A percentile compares a stretch with the other conserved stretches of the same genome.
phyloP scores from a whole-genome alignment of 2,797 vertebrate genomes.

The Neosilurus hyrtlii region DNA sequence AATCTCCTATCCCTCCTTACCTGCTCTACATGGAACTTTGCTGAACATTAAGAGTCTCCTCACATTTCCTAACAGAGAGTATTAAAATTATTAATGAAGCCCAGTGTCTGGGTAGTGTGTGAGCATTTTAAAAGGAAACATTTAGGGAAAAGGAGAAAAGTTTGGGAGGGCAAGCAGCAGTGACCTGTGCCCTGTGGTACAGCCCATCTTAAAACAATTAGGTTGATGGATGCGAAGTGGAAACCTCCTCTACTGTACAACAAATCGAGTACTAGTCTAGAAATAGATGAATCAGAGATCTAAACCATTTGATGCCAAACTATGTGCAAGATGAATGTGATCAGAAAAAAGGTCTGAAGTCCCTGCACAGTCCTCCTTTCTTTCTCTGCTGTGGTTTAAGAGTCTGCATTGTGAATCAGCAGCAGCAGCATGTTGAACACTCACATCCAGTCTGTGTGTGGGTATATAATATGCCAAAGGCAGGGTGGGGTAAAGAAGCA shows the following conservation, averaged over 20 bases:
- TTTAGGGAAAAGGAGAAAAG: no score
- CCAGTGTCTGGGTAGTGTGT: no score
- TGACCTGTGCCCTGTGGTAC: slow-evolving; percentile 77
- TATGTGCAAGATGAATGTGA: slow-evolving; percentile 11
- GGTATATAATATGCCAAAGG: slow-evolving; percentile 67
- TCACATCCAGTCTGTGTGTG: slow-evolving; percentile 60
- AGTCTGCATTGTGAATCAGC: slow-evolving; percentile 63
- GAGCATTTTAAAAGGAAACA: no score
- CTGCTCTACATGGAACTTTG: no score
- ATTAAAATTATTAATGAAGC: no score
- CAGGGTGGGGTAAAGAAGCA: slow-evolving; percentile 62
- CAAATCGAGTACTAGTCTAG: slow-evolving; percentile 9
- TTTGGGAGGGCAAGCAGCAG: no score
- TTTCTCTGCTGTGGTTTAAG: slow-evolving; percentile 61
- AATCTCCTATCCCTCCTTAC: no score
- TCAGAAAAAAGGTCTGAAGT: slow-evolving; percentile 48
- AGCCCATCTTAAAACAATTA: slow-evolving; percentile 76
- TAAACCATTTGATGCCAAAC: background rate
- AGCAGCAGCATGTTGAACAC: slow-evolving; percentile 72
- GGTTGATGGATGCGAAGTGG: slow-evolving; percentile 21
- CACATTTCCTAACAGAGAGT: no score
- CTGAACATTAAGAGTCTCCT: no score
- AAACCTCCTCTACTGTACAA: slow-evolving; percentile 5
- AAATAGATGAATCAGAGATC: background rate
- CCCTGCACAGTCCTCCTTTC: slow-evolving; percentile 65